A percentile compares a stretch with the other conserved stretches of the same genome.
Evolutionary conservation across 2,797 vertebrate genomes (phyloP).

Genomic region (Tenualosa thibaudeaui): DNA sequence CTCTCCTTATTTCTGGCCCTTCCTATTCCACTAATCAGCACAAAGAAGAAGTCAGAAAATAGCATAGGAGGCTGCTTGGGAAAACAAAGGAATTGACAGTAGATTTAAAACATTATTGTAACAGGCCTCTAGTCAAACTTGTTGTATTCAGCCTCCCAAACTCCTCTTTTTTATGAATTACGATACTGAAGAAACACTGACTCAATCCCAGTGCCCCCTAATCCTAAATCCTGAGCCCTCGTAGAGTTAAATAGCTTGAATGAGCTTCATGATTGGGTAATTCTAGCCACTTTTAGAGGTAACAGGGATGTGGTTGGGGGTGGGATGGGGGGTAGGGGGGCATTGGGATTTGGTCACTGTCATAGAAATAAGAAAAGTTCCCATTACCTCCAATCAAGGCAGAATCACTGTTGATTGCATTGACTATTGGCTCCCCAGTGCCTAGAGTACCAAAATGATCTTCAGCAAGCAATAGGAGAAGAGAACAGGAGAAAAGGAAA

Average conservation of each 20-base stretch:
- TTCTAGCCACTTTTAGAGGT: no score
- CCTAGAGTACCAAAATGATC: conserved; percentile 87
- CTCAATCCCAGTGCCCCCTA: no score
- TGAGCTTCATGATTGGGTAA: no score
- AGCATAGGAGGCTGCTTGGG: neutral
- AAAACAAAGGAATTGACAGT: neutral
- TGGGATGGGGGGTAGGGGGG: no score
- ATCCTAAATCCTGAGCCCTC: no score
- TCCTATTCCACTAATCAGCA: neutral
- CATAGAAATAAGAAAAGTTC: conserved; percentile 8
- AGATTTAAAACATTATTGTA: neutral
- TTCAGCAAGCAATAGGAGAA: conserved; percentile 57
- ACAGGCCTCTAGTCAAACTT: neutral
- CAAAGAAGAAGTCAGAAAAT: neutral
- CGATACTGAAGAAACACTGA: neutral
- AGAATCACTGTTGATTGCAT: conserved; percentile 84
- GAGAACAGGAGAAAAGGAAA: conserved; percentile 43
- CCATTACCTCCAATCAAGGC: conserved; percentile 92
- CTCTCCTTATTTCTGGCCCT: neutral
- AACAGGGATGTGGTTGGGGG: no score
- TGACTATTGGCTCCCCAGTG: conserved; percentile 81
- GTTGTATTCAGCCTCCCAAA: neutral
- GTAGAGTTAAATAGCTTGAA: no score
- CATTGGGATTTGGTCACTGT: neutral
- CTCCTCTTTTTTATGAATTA: neutral